phyloP scores from a whole-genome alignment of 2,113 vertebrate species.

The Elgaria multicarinata region DNA sequence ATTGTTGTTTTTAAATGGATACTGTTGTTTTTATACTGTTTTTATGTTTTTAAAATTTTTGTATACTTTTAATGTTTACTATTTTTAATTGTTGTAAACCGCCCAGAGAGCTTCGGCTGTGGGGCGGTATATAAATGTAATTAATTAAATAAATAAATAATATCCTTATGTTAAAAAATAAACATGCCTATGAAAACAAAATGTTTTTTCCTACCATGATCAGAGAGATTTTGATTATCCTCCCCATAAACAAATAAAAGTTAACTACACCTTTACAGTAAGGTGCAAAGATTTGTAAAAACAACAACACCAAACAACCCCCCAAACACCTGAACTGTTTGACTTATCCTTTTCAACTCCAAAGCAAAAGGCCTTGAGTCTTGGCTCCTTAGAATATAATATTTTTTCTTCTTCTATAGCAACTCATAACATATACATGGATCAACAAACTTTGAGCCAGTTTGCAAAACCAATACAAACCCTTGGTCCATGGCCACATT shows the following conservation, averaged over 20 bases:
- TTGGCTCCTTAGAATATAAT: conserved; percentile 32
- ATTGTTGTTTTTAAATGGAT: too few species aligned
- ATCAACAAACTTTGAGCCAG: conserved; percentile 30
- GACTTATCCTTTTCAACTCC: background rate
- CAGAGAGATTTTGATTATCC: conserved; percentile 27
- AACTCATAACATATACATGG: conserved; percentile 42
- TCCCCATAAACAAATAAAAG: conserved; percentile 32
- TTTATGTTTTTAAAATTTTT: too few species aligned
- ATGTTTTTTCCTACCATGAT: conserved; percentile 37
- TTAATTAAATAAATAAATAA: too few species aligned
- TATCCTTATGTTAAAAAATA: conserved; percentile 43
- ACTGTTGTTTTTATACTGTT: too few species aligned
- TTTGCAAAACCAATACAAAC: background rate
- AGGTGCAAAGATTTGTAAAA: conserved; percentile 23
- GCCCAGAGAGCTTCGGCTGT: too few species aligned
- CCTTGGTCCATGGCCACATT: background rate
- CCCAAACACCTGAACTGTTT: background rate
- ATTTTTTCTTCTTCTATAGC: conserved; percentile 48
- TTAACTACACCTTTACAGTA: conserved; percentile 36
- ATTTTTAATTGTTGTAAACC: too few species aligned
- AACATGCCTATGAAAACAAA: conserved; percentile 14
- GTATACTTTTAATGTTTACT: too few species aligned
- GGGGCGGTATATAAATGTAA: too few species aligned
- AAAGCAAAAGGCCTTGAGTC: conserved; percentile 29
- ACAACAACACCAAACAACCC: background rate